phyloP scores from a whole-genome alignment of 2,113 vertebrate species.

The Anser brachyrhynchus region DNA sequence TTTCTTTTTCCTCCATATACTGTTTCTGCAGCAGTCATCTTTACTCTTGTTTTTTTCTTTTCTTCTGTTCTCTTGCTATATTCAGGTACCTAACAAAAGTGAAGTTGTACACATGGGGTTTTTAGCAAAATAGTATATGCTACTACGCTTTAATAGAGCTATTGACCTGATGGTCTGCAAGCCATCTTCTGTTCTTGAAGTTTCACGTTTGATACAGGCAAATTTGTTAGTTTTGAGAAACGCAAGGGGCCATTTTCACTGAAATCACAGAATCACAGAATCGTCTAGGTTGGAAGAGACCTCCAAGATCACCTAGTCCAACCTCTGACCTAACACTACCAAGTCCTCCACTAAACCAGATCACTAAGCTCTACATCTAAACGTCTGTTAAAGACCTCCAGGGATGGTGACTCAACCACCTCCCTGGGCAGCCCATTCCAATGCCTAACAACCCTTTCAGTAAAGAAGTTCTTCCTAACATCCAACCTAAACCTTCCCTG shows the following conservation, averaged over 20 bases:
- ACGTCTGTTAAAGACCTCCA: no score
- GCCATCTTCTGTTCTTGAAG: neutral
- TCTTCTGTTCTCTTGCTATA: neutral
- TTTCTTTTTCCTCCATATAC: neutral
- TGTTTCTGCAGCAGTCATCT: neutral
- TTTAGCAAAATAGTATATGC: neutral
- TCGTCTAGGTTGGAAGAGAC: no score
- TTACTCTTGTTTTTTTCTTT: neutral
- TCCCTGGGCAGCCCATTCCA: no score
- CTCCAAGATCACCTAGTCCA: no score
- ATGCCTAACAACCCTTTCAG: no score
- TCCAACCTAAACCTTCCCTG: no score
- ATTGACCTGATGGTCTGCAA: neutral
- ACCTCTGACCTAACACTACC: no score
- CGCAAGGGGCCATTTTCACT: accelerated
- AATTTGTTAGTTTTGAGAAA: neutral
- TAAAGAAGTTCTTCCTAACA: no score
- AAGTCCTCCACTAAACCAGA: no score
- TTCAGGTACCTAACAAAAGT: neutral
- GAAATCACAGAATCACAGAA: no score
- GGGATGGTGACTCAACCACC: no score
- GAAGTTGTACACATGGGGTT: neutral
- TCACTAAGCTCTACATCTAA: no score
- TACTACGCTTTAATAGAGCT: neutral
- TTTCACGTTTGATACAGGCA: neutral